Percentiles rank a stretch among this genome's conserved stretches.
Conservation (phyloP, 2,888 invertebrate genomes). For the Toxonevra muliebris region DNA sequence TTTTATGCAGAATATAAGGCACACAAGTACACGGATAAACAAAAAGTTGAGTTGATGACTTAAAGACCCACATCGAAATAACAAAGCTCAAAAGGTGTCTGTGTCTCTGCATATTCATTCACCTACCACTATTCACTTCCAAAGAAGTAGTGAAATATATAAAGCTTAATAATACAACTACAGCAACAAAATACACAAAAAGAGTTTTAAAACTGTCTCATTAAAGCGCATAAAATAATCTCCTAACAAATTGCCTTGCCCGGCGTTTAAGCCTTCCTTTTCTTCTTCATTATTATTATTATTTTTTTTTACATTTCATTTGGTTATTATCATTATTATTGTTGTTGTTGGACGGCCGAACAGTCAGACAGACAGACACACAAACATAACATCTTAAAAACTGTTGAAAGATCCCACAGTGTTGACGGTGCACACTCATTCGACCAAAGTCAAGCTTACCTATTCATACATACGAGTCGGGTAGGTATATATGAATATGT, state of each 20-base stretch:
- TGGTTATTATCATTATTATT: not conserved
- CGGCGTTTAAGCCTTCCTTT: constrained; percentile 24
- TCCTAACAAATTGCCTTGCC: constrained; percentile 44
- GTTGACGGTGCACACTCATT: not conserved
- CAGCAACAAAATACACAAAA: not conserved
- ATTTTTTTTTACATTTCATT: not conserved
- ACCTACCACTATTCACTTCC: not conserved
- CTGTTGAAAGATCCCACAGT: constrained; percentile 23
- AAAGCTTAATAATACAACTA: not conserved
- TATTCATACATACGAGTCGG: too few relatives aligned
- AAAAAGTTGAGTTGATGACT: too few relatives aligned
- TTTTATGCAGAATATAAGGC: too few relatives aligned
- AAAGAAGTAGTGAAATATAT: not conserved
- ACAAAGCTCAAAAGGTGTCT: not conserved
- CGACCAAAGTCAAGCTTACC: not conserved
- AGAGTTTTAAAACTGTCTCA: constrained; percentile 36
- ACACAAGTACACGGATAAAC: too few relatives aligned
- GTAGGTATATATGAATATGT: too few relatives aligned
- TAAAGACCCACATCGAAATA: too few relatives aligned
- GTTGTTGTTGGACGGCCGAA: too few relatives aligned
- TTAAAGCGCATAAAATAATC: constrained; percentile 46
- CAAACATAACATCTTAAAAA: not conserved
- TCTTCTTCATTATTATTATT: not conserved
- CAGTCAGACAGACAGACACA: too few relatives aligned
- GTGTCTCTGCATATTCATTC: not conserved